Conservation (phyloP, 2,888 invertebrate species). For the Epistrophe eligans region DNA sequence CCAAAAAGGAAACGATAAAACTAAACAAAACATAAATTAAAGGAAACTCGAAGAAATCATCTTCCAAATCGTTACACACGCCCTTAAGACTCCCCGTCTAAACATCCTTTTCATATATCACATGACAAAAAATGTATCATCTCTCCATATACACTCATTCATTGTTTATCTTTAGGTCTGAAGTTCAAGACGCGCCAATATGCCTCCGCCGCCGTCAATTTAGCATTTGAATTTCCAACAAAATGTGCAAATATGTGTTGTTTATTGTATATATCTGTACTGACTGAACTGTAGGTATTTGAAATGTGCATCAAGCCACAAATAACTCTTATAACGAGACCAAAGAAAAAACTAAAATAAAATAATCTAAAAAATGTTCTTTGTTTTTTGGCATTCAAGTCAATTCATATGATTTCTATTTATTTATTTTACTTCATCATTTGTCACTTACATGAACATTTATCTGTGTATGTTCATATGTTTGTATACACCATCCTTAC, state of each 20-base stretch:
- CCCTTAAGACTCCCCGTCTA: constrained; percentile 28
- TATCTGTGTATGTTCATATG: not conserved
- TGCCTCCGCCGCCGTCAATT: constrained; percentile 28
- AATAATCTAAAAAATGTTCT: constrained; percentile 34
- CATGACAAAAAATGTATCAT: not conserved
- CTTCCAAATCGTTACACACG: constrained; percentile 16
- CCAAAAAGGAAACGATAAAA: constrained; percentile 35
- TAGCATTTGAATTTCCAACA: constrained; percentile 29
- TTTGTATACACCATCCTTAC: not conserved
- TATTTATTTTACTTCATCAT: constrained; percentile 42
- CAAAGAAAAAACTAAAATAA: not conserved
- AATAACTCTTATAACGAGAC: constrained; percentile 3
- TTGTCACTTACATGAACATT: constrained; percentile 39
- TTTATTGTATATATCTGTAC: not conserved
- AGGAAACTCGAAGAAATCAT: not conserved
- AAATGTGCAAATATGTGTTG: constrained; percentile 13
- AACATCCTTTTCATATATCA: constrained; percentile 37
- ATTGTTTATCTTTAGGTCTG: constrained; percentile 63
- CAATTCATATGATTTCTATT: constrained; percentile 47
- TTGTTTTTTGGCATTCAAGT: constrained; percentile 35
- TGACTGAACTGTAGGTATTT: not conserved
- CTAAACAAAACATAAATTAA: constrained; percentile 22
- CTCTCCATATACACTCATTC: constrained; percentile 13
- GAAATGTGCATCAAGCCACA: constrained; percentile 27
- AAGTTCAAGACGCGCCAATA: constrained; percentile 61